phyloP scores from a whole-genome alignment of 2,888 invertebrate species.

The Endomychus coccineus region DNA sequence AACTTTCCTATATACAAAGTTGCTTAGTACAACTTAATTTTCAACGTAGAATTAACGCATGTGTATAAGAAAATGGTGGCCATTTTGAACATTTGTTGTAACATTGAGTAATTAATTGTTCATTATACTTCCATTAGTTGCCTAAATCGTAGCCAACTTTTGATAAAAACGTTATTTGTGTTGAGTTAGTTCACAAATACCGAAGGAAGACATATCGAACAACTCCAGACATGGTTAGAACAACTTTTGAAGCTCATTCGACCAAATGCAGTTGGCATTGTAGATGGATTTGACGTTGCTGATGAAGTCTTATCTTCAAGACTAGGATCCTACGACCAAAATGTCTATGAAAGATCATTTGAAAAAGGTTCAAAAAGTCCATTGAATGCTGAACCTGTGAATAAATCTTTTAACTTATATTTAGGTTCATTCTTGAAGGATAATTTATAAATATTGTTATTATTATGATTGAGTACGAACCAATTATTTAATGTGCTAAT shows the following conservation, averaged over 20 bases:
- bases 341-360: slow-evolving; percentile 74
- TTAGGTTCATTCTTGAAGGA: slow-evolving; percentile 75
- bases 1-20: no score
- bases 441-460: slow-evolving; percentile 34
- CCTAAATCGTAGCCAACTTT: no score
- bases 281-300: slow-evolving; percentile 83
- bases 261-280: slow-evolving; percentile 82
- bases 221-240: slow-evolving; percentile 62
- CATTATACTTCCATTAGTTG: no score
- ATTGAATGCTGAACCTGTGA: slow-evolving; percentile 72
- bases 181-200: slow-evolving; percentile 69
- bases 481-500: no score
- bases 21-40: no score
- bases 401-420: slow-evolving; percentile 64
- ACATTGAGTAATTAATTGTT: no score
- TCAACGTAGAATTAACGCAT: no score
- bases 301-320: slow-evolving; percentile 71
- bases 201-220: slow-evolving; percentile 50
- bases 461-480: no score
- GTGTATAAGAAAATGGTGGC: no score
- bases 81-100: no score
- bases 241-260: slow-evolving; percentile 63
- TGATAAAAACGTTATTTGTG: no score
- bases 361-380: slow-evolving; percentile 75
- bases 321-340: slow-evolving; percentile 75